Conservation (phyloP, 2,113 vertebrate species). For the Micronycteris hirsuta region DNA sequence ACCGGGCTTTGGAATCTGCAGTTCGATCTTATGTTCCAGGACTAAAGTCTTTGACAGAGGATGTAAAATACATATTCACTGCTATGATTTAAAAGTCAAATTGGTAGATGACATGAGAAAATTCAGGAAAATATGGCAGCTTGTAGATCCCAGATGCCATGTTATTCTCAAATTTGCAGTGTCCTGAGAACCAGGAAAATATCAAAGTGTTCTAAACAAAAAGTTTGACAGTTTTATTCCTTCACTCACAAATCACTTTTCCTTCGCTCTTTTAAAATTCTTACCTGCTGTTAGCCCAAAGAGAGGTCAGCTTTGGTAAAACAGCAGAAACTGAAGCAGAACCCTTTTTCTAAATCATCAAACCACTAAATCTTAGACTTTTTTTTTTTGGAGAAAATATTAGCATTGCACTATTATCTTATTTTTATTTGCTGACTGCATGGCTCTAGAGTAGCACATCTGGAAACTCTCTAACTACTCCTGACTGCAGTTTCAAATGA, state of each 20-base stretch:
- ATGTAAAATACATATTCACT: not conserved
- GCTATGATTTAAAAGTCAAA: not conserved
- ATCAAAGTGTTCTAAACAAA: not conserved
- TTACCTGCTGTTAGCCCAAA: conserved; percentile 4
- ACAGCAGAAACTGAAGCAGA: not conserved
- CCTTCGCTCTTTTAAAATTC: conserved; percentile 17
- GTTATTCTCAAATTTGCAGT: not conserved
- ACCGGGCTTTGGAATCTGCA: not conserved
- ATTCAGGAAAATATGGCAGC: not conserved
- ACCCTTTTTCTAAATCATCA: not conserved
- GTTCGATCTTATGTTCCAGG: not conserved
- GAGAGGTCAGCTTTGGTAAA: not conserved
- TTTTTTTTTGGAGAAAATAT: not conserved
- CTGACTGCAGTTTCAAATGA: not conserved
- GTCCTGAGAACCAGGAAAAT: not conserved
- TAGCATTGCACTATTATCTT: not conserved
- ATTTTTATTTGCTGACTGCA: conserved; percentile 41
- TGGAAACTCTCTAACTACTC: conserved; percentile 10
- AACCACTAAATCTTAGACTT: not conserved
- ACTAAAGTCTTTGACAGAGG: not conserved
- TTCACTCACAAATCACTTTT: conserved; percentile 41
- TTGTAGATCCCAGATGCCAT: conserved; percentile 35
- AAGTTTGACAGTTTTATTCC: conserved; percentile 15
- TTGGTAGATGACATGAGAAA: conserved; percentile 28
- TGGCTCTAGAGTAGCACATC: not conserved